phyloP scores from a whole-genome alignment of 2,113 vertebrate genomes.

The Piprites chloris region DNA sequence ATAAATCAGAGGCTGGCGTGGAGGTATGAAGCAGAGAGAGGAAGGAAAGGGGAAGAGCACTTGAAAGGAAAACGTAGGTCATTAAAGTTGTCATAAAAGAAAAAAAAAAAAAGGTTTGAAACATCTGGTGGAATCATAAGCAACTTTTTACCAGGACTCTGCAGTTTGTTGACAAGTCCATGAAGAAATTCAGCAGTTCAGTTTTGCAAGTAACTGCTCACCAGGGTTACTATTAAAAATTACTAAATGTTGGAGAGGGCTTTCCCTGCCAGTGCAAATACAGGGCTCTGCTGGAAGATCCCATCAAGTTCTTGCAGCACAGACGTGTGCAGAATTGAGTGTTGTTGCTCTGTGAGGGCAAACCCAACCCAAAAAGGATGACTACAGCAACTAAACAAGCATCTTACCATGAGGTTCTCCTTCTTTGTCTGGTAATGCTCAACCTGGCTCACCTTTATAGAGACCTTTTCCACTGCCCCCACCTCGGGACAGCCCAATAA shows the following conservation, averaged over 20 bases:
- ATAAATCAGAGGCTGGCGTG: not conserved
- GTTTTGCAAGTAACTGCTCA: not conserved
- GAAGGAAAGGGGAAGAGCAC: constrained; percentile 25
- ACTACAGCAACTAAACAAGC: not conserved
- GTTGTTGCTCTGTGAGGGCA: not conserved
- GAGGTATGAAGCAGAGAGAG: not conserved
- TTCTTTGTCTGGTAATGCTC: not conserved
- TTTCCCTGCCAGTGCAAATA: not conserved
- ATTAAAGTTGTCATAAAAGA: not conserved
- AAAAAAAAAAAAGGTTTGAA: not conserved
- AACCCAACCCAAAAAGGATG: not conserved
- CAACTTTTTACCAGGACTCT: not conserved
- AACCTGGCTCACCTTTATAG: not conserved
- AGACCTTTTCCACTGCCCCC: not conserved
- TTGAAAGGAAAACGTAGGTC: constrained; percentile 10
- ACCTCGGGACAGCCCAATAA: not conserved
- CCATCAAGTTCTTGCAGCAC: not conserved
- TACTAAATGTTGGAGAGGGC: not conserved
- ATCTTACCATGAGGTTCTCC: not conserved
- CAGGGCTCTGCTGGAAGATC: not conserved
- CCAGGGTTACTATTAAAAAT: not conserved
- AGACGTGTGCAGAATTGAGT: not conserved
- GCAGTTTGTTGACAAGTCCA: not conserved
- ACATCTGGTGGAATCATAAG: constrained; percentile 16
- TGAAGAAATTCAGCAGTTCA: not conserved